Conservation (phyloP, 2,113 vertebrate genomes). For the Bambusicola thoracicus region DNA sequence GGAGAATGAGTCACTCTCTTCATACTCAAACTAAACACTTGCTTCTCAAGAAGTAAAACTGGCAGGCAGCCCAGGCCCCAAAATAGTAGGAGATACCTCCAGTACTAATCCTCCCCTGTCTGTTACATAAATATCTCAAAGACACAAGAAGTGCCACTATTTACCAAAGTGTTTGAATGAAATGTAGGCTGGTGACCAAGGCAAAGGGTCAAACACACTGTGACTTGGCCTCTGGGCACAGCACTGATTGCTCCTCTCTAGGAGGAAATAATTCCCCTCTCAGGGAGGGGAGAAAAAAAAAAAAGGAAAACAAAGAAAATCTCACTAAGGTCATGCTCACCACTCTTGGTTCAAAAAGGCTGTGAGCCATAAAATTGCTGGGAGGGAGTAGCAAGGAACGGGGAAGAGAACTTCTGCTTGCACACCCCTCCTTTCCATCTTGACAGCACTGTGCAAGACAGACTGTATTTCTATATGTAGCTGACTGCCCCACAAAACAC, state of each 20-base stretch:
- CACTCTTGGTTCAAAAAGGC: background rate
- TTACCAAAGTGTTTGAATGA: background rate
- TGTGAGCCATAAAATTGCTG: background rate
- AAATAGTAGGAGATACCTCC: constrained; percentile 36
- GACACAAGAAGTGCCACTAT: background rate
- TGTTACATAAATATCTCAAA: constrained; percentile 30
- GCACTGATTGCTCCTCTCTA: background rate
- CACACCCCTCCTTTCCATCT: background rate
- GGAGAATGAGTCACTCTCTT: background rate
- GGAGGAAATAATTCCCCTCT: background rate
- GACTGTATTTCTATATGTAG: background rate
- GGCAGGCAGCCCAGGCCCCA: constrained; percentile 13
- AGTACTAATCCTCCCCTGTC: background rate
- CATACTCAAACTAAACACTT: background rate
- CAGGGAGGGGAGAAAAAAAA: background rate
- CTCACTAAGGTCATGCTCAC: fast-evolving
- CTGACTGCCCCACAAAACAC: background rate
- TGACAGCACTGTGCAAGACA: background rate
- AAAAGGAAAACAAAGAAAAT: background rate
- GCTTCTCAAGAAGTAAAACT: constrained; percentile 8
- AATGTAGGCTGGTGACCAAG: constrained; percentile 9
- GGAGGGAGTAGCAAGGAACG: background rate
- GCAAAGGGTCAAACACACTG: background rate
- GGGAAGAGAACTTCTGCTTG: background rate
- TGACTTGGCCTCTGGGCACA: background rate